phyloP scores from a whole-genome alignment of 1,140 invertebrate genomes.

The Papilio polyxenes region DNA sequence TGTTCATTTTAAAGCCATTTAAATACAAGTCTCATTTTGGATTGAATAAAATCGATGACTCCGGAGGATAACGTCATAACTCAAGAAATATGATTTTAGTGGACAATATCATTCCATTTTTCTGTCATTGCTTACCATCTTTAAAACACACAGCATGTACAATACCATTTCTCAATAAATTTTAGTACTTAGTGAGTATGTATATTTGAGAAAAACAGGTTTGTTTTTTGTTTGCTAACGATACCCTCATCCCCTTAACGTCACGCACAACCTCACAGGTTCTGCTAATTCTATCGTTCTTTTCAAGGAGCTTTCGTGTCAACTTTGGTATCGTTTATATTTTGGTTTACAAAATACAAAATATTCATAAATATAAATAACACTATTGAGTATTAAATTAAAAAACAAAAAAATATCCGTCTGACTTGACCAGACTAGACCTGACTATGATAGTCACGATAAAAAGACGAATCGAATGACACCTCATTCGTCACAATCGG shows the following conservation, averaged over 20 bases:
- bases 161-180: background rate
- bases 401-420: too few species aligned
- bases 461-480: too few species aligned
- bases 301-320: background rate
- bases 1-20: background rate
- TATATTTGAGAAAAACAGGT: background rate
- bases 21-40: background rate
- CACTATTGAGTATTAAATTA: too few species aligned
- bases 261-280: background rate
- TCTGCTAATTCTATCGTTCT: background rate
- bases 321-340: background rate
- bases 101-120: background rate
- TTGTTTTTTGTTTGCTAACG: background rate
- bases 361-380: too few species aligned
- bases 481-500: too few species aligned
- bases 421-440: too few species aligned
- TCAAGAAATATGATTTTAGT: background rate
- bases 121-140: background rate
- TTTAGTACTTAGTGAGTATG: background rate
- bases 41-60: too few species aligned
- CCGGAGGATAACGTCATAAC: background rate
- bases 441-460: too few species aligned
- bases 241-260: conserved; percentile 12
- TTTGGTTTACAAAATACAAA: background rate
- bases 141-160: background rate